Base-by-base conservation (phyloP, 1,140 invertebrate species). In the Diplogasteroides magnus region DNA sequence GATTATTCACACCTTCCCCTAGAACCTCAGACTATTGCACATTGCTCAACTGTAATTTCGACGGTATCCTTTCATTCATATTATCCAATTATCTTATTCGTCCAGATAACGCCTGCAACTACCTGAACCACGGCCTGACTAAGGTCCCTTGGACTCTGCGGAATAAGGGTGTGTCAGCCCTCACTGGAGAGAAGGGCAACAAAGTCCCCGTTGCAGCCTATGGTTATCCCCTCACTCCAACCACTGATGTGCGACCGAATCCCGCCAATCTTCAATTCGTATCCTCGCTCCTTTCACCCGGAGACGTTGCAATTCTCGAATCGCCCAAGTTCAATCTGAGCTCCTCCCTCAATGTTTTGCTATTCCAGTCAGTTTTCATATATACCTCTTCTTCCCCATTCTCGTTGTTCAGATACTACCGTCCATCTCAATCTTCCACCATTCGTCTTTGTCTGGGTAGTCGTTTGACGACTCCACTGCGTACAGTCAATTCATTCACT, bases 61-160 rank as follows among this genome's bases (percentile, higher is more conserved):
- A 80, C 61, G 77, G 77, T 78, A 29, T 48, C 37, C 37, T 23
- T 31, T 68, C 14, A 70, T 29, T n/a, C 25, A 26, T 72, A 31
- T 62, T 55, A 62, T 60, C 29, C 28, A 29, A 64, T 15, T 27
- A 28, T 48, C 23, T n/a, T 14, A 28, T 56, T 19, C 6, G 48
- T 77, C 27, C 57, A 78, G 77, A 83, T n/a, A 83, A 81, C 63
- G 78, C 78, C 14, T 80, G 78, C 67, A 77, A 82, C 55, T 80
- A 80, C 57, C 62, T 80, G 14, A 80, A 80, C 60, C 78, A 80
- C 57, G 78, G 78, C 0, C 64, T 80, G 13, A 80, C 78, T 26
- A 80, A 80, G 61, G 81, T 83, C 25, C 78, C 78, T 27, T 80
- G 78, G 78, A 80, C 78, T 19, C 59, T 80, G 64, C 56, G 81